phyloP scores from a whole-genome alignment of 2,797 vertebrate genomes.

The Microchirus variegatus region DNA sequence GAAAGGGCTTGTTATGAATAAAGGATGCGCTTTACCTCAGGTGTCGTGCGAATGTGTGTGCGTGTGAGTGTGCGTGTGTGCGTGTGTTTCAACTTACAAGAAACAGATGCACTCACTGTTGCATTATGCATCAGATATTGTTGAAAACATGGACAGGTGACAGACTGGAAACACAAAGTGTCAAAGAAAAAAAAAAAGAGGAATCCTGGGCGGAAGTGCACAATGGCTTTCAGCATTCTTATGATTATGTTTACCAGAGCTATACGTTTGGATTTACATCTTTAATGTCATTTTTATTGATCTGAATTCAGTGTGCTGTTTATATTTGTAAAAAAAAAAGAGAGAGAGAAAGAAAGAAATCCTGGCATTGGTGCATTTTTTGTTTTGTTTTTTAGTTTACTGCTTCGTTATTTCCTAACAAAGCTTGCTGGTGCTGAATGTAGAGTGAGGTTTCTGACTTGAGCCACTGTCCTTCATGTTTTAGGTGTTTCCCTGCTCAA shows the following conservation, averaged over 20 bases:
- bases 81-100: constrained; percentile 21
- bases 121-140: constrained; percentile 63
- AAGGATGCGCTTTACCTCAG: constrained; percentile 56
- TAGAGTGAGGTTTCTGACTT: too few relatives aligned
- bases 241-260: neutral
- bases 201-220: neutral
- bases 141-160: constrained; percentile 44
- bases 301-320: neutral
- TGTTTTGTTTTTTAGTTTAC: neutral
- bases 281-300: neutral
- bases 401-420: neutral
- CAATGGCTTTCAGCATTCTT: neutral
- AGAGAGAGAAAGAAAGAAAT: too few relatives aligned
- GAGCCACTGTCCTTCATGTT: too few relatives aligned
- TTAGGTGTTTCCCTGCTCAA: too few relatives aligned
- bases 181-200: constrained; percentile 13
- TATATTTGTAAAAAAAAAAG: too few relatives aligned
- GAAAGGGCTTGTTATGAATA: constrained; percentile 66
- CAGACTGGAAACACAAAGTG: constrained; percentile 31
- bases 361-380: too few relatives aligned
- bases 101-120: constrained; percentile 41
- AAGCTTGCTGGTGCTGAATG: neutral
- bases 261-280: neutral
- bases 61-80: constrained; percentile 35
- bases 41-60: constrained; percentile 38